Evolutionary conservation across 1,140 invertebrate species (phyloP).

Genomic region (Zeugodacus cucurbitae): DNA sequence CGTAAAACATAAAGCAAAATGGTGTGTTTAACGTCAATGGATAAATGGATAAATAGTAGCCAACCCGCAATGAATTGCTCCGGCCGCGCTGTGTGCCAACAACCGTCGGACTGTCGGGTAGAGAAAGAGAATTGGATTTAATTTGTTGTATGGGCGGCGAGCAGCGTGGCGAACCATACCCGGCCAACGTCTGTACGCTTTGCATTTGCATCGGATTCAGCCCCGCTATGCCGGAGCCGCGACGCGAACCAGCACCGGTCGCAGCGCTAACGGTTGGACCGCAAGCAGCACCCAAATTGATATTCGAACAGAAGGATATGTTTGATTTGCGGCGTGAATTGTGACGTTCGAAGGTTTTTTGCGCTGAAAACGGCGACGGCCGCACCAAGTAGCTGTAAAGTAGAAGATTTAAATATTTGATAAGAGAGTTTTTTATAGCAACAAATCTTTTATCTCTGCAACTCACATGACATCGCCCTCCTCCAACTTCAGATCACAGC

Average conservation of each 20-base stretch:
- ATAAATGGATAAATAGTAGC: slow-evolving; percentile 54
- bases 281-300: slow-evolving; percentile 74
- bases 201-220: slow-evolving; percentile 66
- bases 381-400: slow-evolving; percentile 82
- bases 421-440: neutral
- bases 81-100: slow-evolving; percentile 79
- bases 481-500: slow-evolving; percentile 95
- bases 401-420: neutral
- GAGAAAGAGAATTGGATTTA: slow-evolving; percentile 87
- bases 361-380: slow-evolving; percentile 90
- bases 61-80: slow-evolving; percentile 85
- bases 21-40: neutral
- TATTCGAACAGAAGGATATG: slow-evolving; percentile 87
- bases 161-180: slow-evolving; percentile 75
- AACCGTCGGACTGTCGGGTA: slow-evolving; percentile 87
- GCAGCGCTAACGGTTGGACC: slow-evolving; percentile 60
- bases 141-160: slow-evolving; percentile 77
- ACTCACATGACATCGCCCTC: slow-evolving; percentile 95
- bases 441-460: neutral
- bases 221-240: slow-evolving; percentile 70
- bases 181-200: slow-evolving; percentile 70
- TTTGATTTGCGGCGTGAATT: slow-evolving; percentile 90
- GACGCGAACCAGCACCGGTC: slow-evolving; percentile 67
- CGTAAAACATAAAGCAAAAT: neutral
- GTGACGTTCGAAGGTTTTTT: slow-evolving; percentile 92